phyloP scores from a whole-genome alignment of 2,888 invertebrate species.

The Alcis repandata region DNA sequence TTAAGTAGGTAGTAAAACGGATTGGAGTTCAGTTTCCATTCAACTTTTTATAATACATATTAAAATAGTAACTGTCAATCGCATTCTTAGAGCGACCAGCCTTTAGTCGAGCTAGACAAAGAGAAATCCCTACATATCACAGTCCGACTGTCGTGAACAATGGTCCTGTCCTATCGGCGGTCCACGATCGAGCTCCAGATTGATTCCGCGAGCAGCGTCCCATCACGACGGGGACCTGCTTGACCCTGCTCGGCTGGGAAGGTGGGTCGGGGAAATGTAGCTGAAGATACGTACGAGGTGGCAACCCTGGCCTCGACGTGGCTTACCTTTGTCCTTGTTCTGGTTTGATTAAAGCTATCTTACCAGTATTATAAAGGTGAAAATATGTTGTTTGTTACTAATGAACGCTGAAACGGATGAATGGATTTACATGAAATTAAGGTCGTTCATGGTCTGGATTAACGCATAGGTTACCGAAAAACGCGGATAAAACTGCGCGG shows the following conservation, averaged over 20 bases:
- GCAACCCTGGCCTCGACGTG: neutral
- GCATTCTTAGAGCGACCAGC: too few relatives aligned
- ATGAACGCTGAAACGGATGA: too few relatives aligned
- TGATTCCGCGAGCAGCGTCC: constrained; percentile 39
- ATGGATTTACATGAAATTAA: too few relatives aligned
- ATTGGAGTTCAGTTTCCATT: too few relatives aligned
- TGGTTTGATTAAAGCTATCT: neutral
- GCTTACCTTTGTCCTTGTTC: neutral
- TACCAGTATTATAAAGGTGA: neutral
- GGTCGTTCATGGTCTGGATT: too few relatives aligned
- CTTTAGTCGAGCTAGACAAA: too few relatives aligned
- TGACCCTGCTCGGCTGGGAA: constrained; percentile 23
- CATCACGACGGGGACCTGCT: constrained; percentile 35
- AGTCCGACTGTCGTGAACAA: constrained; percentile 23
- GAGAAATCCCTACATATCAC: neutral
- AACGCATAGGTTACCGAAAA: too few relatives aligned
- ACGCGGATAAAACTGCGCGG: too few relatives aligned
- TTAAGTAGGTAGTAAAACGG: too few relatives aligned
- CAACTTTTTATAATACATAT: too few relatives aligned
- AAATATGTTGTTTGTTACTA: too few relatives aligned
- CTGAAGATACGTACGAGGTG: neutral
- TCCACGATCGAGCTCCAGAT: constrained; percentile 42
- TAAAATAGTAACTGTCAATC: too few relatives aligned
- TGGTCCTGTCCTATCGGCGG: constrained; percentile 31
- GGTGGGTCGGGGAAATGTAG: constrained; percentile 10